phyloP scores from a whole-genome alignment of 64 coral and sea anemone genomes.

The Platygyra sinensis region DNA sequence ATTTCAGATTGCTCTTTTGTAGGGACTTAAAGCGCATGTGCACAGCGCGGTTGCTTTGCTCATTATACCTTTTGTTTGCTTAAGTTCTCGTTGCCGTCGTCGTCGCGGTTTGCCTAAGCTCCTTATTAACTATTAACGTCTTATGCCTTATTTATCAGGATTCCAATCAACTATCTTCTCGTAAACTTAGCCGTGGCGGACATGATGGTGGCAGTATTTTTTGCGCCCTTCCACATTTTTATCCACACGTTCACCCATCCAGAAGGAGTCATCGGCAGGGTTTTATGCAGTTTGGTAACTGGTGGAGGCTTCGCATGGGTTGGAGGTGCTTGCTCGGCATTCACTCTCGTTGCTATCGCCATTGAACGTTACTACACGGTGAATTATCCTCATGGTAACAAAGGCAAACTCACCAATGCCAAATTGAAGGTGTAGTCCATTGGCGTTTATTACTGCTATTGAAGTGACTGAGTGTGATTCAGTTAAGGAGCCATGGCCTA shows the following conservation, averaged over 20 bases:
- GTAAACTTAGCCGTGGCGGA: conserved; percentile 5
- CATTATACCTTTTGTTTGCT: no score
- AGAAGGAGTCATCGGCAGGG: not conserved
- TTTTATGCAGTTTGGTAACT: not conserved
- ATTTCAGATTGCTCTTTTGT: no score
- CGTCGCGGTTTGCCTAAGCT: no score
- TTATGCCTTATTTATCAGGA: not conserved
- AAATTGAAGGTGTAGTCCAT: not conserved
- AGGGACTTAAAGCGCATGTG: no score
- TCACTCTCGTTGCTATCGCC: not conserved
- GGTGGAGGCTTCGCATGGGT: not conserved
- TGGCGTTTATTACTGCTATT: not conserved
- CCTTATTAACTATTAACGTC: not conserved
- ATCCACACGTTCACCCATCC: not conserved
- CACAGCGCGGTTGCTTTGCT: no score
- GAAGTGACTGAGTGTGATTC: not conserved
- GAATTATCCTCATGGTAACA: not conserved
- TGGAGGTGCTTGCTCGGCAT: not conserved
- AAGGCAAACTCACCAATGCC: not conserved
- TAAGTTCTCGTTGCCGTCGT: no score
- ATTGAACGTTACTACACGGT: not conserved
- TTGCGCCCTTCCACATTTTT: not conserved
- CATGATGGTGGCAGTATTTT: not conserved
- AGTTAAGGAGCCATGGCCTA: no score
- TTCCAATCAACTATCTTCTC: conserved; percentile 18